phyloP scores from a whole-genome alignment of 2,888 invertebrate genomes.

The Pteria penguin region DNA sequence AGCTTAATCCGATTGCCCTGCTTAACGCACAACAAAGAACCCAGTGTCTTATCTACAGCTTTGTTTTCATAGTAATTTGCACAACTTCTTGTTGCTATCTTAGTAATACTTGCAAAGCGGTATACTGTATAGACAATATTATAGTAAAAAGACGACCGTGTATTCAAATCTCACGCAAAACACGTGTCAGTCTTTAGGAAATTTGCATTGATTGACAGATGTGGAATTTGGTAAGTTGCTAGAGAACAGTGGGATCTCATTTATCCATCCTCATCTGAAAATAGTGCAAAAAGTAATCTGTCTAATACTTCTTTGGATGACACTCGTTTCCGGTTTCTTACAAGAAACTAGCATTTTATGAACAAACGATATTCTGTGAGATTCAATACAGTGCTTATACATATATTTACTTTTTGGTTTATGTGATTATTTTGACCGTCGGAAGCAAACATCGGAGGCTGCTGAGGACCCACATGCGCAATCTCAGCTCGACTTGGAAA shows the following conservation, averaged over 20 bases:
- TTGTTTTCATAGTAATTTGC: neutral
- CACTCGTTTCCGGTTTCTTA: no score
- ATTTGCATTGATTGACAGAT: conserved; percentile 40
- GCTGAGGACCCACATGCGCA: neutral
- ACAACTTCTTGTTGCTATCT: no score
- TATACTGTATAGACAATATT: no score
- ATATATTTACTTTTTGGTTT: no score
- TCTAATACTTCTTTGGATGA: no score
- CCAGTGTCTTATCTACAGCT: neutral
- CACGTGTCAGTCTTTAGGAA: neutral
- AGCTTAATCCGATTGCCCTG: neutral
- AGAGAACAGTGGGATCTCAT: neutral
- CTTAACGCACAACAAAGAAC: neutral
- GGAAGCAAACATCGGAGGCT: no score
- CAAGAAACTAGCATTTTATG: no score
- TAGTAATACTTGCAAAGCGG: no score
- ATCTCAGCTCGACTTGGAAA: conserved; percentile 7
- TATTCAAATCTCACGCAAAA: neutral
- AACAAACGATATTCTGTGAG: no score
- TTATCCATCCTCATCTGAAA: conserved; percentile 4
- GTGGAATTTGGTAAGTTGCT: conserved; percentile 15
- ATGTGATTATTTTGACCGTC: no score
- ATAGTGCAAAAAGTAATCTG: neutral
- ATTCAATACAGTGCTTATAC: no score
- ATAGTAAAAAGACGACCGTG: neutral